A percentile compares a stretch with the other conserved stretches of the same genome.
Conservation (phyloP, 2,888 invertebrate species). For the Cryptocephalus moraei region DNA sequence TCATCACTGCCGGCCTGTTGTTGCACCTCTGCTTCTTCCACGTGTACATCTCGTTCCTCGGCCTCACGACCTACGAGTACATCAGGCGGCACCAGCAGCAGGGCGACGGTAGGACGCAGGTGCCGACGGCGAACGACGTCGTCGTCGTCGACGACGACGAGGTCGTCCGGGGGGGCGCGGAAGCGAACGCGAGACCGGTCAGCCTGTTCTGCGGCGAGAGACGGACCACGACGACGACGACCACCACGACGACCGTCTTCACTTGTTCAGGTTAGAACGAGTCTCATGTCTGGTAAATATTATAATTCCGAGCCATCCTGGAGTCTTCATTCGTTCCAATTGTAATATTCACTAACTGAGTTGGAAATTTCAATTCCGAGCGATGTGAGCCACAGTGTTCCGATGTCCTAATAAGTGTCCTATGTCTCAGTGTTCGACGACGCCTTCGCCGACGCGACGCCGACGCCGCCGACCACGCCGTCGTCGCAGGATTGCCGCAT, state of each 20-base stretch:
- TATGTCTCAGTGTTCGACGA: too few relatives aligned
- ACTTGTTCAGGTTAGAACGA: conserved; percentile 36
- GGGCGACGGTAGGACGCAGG: conserved; percentile 19
- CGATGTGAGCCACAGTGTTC: too few relatives aligned
- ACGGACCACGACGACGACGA: conserved; percentile 16
- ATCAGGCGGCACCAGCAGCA: conserved; percentile 50
- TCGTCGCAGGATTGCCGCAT: conserved; percentile 35
- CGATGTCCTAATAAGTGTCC: too few relatives aligned
- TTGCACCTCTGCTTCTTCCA: conserved; percentile 82
- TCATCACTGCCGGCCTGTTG: conserved; percentile 65
- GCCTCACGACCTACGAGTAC: conserved; percentile 85
- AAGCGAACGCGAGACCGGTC: conserved; percentile 9
- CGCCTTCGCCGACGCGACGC: conserved; percentile 33
- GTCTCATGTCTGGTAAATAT: conserved; percentile 20
- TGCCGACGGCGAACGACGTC: too few relatives aligned
- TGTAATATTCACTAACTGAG: too few relatives aligned
- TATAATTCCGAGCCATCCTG: background rate
- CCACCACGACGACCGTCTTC: conserved; percentile 27
- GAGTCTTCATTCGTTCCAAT: too few relatives aligned
- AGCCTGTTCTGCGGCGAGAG: conserved; percentile 17
- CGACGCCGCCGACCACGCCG: conserved; percentile 37
- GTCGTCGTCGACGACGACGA: background rate
- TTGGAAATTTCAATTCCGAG: too few relatives aligned
- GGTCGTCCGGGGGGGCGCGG: background rate
- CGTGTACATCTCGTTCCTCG: conserved; percentile 73